Evolutionary conservation across 2,888 invertebrate species (phyloP).

Genomic region (Tipula unca): DNA sequence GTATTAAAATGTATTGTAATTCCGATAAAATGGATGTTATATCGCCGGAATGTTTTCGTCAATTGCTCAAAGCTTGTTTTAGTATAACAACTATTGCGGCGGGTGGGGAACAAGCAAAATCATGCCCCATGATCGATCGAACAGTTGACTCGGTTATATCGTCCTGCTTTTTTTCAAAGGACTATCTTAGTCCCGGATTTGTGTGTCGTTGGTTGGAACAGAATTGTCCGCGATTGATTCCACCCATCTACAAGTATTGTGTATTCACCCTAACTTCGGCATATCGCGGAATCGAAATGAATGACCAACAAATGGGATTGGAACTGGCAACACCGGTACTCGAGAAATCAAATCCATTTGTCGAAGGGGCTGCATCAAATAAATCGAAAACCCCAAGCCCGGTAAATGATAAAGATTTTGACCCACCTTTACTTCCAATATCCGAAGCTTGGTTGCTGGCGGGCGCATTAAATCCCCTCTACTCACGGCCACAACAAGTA

Average conservation of each 20-base stretch:
- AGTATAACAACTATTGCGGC: slow-evolving; percentile 73
- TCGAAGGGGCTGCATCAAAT: slow-evolving; percentile 61
- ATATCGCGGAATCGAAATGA: slow-evolving; percentile 46
- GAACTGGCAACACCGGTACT: slow-evolving; percentile 70
- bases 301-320: slow-evolving; percentile 41
- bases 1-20: slow-evolving; percentile 56
- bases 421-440: slow-evolving; percentile 46
- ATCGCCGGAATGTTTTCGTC: slow-evolving; percentile 54
- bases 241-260: slow-evolving; percentile 62
- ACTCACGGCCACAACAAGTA: slow-evolving; percentile 43
- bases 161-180: slow-evolving; percentile 75
- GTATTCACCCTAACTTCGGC: slow-evolving; percentile 44
- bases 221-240: slow-evolving; percentile 66
- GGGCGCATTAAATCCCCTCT: slow-evolving; percentile 53
- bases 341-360: slow-evolving; percentile 47
- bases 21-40: slow-evolving; percentile 50
- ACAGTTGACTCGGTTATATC: slow-evolving; percentile 64
- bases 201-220: slow-evolving; percentile 75
- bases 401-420: background rate
- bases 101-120: slow-evolving; percentile 53
- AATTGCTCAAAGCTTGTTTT: slow-evolving; percentile 63
- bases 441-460: slow-evolving; percentile 65
- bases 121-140: slow-evolving; percentile 57
- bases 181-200: slow-evolving; percentile 61
- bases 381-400: slow-evolving; percentile 39